phyloP scores from a whole-genome alignment of 37 sponge, comb jelly and placozoan genomes.

The Dysidea cf. avara region DNA sequence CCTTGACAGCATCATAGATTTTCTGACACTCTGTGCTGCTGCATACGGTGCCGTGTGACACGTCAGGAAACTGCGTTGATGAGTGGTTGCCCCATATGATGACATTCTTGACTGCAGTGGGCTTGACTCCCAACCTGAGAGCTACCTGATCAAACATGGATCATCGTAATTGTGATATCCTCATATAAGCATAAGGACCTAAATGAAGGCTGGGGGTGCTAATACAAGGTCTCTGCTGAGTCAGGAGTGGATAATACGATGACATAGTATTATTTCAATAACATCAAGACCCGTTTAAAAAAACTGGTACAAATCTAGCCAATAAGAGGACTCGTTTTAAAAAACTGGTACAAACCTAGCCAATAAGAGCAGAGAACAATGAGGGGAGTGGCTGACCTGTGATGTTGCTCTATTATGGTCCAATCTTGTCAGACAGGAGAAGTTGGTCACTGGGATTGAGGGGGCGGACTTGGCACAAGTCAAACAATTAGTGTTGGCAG shows the following conservation, averaged over 20 bases:
- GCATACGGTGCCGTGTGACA: conserved; percentile 68
- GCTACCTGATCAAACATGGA: conserved; percentile 57
- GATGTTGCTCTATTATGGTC: conserved; percentile 95
- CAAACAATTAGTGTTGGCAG: conserved; percentile 97
- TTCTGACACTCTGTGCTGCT: conserved; percentile 19
- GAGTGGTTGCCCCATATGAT: conserved; percentile 99
- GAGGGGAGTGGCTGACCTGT: conserved; percentile 48
- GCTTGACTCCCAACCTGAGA: conserved; percentile 47
- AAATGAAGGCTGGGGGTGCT: no score
- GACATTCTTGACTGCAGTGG: conserved; percentile 77
- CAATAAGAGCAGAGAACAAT: no score
- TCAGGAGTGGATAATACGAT: no score
- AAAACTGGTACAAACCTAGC: no score
- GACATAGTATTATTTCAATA: no score
- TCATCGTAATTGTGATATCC: background rate
- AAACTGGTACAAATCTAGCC: no score
- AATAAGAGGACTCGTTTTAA: no score
- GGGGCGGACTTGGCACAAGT: conserved; percentile 71
- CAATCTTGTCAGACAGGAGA: conserved; percentile 92
- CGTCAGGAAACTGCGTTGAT: conserved; percentile 98
- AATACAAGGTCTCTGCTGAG: background rate
- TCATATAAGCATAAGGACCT: background rate
- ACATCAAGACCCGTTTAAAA: no score
- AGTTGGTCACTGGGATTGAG: conserved; percentile 87
- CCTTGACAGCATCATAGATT: conserved; percentile 67